Percentiles rank a stretch among this genome's conserved stretches.
Conservation (phyloP, 2,888 invertebrate genomes). For the Zygothrica quintamaculata region DNA sequence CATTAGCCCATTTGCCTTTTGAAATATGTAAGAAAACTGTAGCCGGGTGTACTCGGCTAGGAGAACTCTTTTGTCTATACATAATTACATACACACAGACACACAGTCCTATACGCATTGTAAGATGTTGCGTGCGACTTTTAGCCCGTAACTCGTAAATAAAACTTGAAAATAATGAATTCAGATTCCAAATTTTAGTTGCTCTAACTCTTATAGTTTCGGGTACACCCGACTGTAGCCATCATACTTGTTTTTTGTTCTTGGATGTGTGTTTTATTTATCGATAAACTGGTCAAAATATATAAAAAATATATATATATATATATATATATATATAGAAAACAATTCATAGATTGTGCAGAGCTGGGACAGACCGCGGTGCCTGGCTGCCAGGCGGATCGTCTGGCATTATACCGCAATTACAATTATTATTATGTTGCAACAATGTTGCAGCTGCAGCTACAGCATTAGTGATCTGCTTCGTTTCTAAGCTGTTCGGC, state of each 20-base stretch:
- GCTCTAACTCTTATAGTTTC: too few species aligned
- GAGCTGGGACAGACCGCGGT: constrained; percentile 22
- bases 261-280: constrained; percentile 41
- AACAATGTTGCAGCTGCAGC: constrained; percentile 58
- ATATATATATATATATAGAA: constrained; percentile 3
- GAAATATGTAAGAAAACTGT: too few species aligned
- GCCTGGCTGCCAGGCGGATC: constrained; percentile 1
- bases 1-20: too few species aligned
- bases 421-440: constrained; percentile 64
- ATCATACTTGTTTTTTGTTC: neutral
- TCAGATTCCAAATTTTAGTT: too few species aligned
- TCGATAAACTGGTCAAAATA: constrained; percentile 57
- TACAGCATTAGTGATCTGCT: constrained; percentile 28
- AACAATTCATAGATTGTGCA: constrained; percentile 60
- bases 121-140: too few species aligned
- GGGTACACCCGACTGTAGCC: too few species aligned
- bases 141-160: too few species aligned
- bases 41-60: too few species aligned
- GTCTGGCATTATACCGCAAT: constrained; percentile 55
- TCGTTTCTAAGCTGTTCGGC: constrained; percentile 26
- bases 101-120: too few species aligned
- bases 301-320: constrained; percentile 3
- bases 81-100: too few species aligned
- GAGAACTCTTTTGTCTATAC: too few species aligned
- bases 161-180: too few species aligned